Evolutionary conservation across 2,113 vertebrate genomes (phyloP), one percentile per base, ranked within the genome.

Genomic region (Gorsachius goisagi): DNA sequence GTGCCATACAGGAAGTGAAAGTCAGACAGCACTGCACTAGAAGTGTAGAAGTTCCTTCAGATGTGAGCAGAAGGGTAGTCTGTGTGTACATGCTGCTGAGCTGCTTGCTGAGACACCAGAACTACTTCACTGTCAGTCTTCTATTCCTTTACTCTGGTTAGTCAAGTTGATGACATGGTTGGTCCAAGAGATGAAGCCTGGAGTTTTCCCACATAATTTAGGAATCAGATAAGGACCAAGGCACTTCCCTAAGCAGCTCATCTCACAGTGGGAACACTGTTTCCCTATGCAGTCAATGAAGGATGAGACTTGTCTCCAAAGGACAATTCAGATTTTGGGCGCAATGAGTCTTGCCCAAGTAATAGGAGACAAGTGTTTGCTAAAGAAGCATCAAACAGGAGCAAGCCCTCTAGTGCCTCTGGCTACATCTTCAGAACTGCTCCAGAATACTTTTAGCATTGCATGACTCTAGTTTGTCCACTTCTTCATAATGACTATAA

Each of bases 201-300:
- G 47, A 62, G 22, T 28, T 12, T 23, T 82, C 33, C 33, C 19
- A 63, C 24, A 20, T 52, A 21, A 44, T 17, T 56, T 45, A 26
- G 15, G 8, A 22, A 44, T 33, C 39, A 19, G 28, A 8, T 60
- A 33, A 63, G 27, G 41, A 59, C 5, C 3, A 39, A 64, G 26
- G 26, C 5, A 19, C 27, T 64, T 66, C 41, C 2, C 0, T 24
- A 45, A 81, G 47, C 41, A 92, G 39, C 20, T 32, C 5, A 9
- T 35, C 30, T 81, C 41, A n/a, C 17, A 37, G 35, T 37, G 23
- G 18, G 23, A 52, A n/a, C 37, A 24, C 3, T 0, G 0, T 13
- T n/a, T 75, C 15, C 28, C 24, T 37, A 3, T 18, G 35, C 11
- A 62, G 23, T 35, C 67, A 44, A 2, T 18, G 30, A 60, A 60